phyloP scores from a whole-genome alignment of 2,113 vertebrate genomes.

The Anguilla japonica region DNA sequence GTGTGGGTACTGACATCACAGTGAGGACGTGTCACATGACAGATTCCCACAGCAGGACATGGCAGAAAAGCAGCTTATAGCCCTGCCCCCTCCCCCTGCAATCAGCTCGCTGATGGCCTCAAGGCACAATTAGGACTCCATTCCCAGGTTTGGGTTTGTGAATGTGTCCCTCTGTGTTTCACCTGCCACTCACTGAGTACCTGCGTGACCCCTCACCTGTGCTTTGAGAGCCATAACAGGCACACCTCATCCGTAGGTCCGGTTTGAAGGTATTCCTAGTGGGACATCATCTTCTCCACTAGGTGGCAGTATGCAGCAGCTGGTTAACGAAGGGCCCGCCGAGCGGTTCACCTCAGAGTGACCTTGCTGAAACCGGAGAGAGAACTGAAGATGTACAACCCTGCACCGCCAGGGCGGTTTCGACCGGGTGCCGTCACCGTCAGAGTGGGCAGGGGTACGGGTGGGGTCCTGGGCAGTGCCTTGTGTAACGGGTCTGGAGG shows the following conservation, averaged over 20 bases:
- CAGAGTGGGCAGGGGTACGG: not conserved
- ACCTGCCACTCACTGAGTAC: too few relatives aligned
- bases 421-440: not conserved
- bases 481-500: too few relatives aligned
- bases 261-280: not conserved
- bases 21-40: too few relatives aligned
- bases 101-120: constrained; percentile 15
- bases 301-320: constrained; percentile 17
- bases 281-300: not conserved
- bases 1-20: too few relatives aligned
- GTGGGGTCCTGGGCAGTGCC: not conserved
- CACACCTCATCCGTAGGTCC: too few relatives aligned
- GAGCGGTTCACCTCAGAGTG: too few relatives aligned
- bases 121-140: not conserved
- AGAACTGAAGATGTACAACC: not conserved
- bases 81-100: constrained; percentile 32
- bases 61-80: constrained; percentile 65
- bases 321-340: not conserved
- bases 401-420: not conserved
- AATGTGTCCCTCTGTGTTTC: too few relatives aligned
- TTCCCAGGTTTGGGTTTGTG: too few relatives aligned
- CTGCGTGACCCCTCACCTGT: too few relatives aligned
- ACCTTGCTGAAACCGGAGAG: not conserved
- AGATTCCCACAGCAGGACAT: constrained; percentile 45
- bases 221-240: too few relatives aligned